Conservation (phyloP, 2,888 invertebrate species). For the Meganola albula region DNA sequence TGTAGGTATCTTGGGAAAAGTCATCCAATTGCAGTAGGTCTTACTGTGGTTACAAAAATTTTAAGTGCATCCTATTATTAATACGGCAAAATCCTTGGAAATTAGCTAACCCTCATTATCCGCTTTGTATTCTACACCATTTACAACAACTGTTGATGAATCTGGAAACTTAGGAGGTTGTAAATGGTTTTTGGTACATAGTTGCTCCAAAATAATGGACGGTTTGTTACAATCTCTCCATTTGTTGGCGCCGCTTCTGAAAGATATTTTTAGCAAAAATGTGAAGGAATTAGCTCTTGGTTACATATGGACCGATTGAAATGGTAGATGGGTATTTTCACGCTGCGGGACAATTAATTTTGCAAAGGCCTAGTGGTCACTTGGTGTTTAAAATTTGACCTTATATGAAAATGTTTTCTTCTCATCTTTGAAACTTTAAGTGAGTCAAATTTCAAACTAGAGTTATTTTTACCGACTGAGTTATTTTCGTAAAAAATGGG, state of each 20-base stretch:
- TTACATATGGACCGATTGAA: too few relatives aligned
- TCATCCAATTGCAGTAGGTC: too few relatives aligned
- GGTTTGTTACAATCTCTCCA: conserved; percentile 89
- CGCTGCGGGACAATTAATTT: too few relatives aligned
- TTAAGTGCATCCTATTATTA: too few relatives aligned
- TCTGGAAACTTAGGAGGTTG: conserved; percentile 43
- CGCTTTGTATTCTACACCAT: conserved; percentile 54
- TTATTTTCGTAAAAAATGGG: too few relatives aligned
- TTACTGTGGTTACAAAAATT: too few relatives aligned
- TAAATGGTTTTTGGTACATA: conserved; percentile 82
- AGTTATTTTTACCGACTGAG: too few relatives aligned
- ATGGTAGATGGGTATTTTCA: too few relatives aligned
- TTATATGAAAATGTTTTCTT: neutral
- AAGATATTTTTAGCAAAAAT: neutral
- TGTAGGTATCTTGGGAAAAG: too few relatives aligned
- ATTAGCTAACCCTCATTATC: conserved; percentile 26
- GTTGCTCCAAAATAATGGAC: conserved; percentile 81
- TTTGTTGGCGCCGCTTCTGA: conserved; percentile 78
- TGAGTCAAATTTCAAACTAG: neutral
- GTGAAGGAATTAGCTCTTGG: neutral
- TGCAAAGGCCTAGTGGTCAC: neutral
- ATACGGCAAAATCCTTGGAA: too few relatives aligned
- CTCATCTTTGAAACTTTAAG: neutral
- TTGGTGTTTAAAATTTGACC: neutral
- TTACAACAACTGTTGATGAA: conserved; percentile 41